Conservation (phyloP, 2,888 invertebrate genomes). For the Ethmia dodecea region DNA sequence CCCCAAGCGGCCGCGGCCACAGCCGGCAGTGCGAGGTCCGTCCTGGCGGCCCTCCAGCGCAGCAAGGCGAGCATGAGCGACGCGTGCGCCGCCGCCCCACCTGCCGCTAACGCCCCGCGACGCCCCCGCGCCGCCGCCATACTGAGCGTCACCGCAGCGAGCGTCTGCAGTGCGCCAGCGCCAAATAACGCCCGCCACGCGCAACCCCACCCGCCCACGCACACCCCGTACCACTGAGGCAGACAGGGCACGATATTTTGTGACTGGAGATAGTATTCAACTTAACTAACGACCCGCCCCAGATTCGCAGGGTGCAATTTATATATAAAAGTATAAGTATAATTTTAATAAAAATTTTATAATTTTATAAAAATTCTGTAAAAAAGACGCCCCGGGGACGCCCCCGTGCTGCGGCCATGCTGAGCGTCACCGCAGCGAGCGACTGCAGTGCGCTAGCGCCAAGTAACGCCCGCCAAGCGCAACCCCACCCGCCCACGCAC, state of each 20-base stretch:
- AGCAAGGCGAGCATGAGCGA: conserved; percentile 86
- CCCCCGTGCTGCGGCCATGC: conserved; percentile 86
- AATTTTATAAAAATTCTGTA: no score
- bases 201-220: conserved; percentile 86
- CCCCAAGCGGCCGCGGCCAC: conserved; percentile 92
- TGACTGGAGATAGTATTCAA: no score
- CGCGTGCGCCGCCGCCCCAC: conserved; percentile 88
- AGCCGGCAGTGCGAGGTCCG: conserved; percentile 88
- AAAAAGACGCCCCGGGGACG: conserved; percentile 83
- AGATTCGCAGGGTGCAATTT: no score
- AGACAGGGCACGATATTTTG: not conserved
- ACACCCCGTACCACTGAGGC: conserved; percentile 87
- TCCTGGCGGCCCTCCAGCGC: conserved; percentile 88
- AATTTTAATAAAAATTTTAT: no score
- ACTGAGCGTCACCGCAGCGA: conserved; percentile 88
- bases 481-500: conserved; percentile 86
- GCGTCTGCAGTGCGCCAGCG: conserved; percentile 84
- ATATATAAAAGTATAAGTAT: no score
- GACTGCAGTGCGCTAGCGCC: conserved; percentile 86
- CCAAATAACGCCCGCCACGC: conserved; percentile 85
- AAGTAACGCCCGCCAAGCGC: conserved; percentile 84
- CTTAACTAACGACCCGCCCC: no score
- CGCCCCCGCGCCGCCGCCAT: conserved; percentile 86
- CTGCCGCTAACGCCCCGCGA: conserved; percentile 86
- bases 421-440: conserved; percentile 87